A percentile compares a stretch with the other conserved stretches of the same genome.
Evolutionary conservation across 2,113 vertebrate species (phyloP).

Genomic region (Sphyrna mokarran): DNA sequence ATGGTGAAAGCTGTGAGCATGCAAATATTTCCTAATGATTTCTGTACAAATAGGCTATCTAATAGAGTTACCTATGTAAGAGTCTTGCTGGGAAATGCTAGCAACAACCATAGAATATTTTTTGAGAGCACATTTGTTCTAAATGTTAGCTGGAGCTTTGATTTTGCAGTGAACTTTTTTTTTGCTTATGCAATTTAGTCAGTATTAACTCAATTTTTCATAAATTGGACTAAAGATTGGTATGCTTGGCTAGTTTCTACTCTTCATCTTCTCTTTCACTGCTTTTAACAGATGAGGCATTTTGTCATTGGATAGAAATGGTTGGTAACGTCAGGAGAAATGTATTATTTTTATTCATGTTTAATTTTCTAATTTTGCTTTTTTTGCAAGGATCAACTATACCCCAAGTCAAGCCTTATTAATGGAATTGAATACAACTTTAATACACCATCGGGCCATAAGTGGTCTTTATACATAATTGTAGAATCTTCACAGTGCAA

Average conservation of each 20-base stretch:
- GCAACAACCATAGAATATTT: background rate
- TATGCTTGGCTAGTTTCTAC: background rate
- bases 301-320: background rate
- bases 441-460: background rate
- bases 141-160: background rate
- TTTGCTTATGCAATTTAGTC: background rate
- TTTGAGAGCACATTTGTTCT: background rate
- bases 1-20: background rate
- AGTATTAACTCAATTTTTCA: background rate
- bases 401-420: background rate
- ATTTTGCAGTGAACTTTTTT: background rate
- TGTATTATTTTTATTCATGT: background rate
- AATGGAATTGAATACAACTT: background rate
- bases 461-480: background rate
- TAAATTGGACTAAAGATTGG: background rate
- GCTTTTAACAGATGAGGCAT: background rate
- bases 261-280: background rate
- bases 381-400: background rate
- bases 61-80: no score
- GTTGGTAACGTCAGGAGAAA: background rate
- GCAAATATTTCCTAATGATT: background rate
- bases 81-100: background rate
- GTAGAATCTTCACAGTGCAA: no score
- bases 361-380: background rate
- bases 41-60: background rate